Evolutionary conservation across 2,113 vertebrate genomes (phyloP), one percentile per base, ranked within the genome.

Genomic region (Strix uralensis): DNA sequence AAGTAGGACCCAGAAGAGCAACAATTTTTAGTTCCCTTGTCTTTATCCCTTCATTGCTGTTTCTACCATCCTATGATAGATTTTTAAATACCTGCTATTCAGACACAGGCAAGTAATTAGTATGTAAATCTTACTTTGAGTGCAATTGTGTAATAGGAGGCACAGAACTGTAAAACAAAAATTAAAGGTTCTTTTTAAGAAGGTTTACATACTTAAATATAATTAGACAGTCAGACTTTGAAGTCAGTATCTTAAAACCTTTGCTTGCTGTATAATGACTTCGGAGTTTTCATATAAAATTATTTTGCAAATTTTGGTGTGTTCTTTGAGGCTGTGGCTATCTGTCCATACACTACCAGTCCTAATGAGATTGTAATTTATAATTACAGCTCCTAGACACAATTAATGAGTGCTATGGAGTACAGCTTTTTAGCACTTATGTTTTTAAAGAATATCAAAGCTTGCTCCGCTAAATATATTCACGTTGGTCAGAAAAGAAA

Each of bases 41-140:
- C 40, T 86, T 92, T 74, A 86, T 95, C 57, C 44, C 27, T 83
- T 92, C 23, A 11, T 58, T 94, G 75, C 79, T 92, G 23, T 80
- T 92, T 87, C 47, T 78, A 9, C 20, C 8, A 70, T 92, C 12
- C 26, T 55, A 6, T 62, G 93, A 81, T 81, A 92, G 80, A 71
- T 79, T 94, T 94, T 88, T 88, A 94, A 94, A 94, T 89, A 92
- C 81, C 14, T 91, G 26, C 61, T 87, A 40, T 94, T 94, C 52
- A 63, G 72, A 38, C 63, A 67, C 13, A 62, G 75, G 15, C 36
- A 46, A 81, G 42, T 91, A 83, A 92, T 92, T 90, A 81, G 63
- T 62, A 91, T 88, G 75, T 91, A 96, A 86, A 96, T 94, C 51
- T 96, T 86, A 15, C 46, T 96, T 81, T 85, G 77, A 79, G 27